Percentiles rank a stretch among this genome's conserved stretches.
Evolutionary conservation across 2,888 invertebrate species (phyloP).

Genomic region (Cordilura impudica): DNA sequence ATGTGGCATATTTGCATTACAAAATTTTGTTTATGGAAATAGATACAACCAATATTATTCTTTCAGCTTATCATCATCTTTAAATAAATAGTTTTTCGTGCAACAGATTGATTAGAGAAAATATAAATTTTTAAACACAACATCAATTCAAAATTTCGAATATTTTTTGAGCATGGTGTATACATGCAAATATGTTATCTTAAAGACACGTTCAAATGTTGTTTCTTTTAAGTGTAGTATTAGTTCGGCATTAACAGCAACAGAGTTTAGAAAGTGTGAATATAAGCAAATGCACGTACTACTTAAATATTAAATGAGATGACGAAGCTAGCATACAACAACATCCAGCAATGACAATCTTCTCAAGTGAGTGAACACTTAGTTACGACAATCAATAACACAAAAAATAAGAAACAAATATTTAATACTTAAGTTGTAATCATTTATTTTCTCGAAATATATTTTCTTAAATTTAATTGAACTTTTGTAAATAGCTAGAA

Average conservation of each 20-base stretch:
- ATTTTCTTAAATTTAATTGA: background rate
- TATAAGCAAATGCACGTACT: conserved; percentile 40
- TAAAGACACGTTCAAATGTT: conserved; percentile 4
- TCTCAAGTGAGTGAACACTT: background rate
- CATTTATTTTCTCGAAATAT: background rate
- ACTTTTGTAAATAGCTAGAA: background rate
- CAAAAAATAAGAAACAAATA: background rate
- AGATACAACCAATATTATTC: no score
- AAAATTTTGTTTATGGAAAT: no score
- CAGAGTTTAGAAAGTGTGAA: conserved; percentile 21
- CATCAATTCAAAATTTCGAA: no score
- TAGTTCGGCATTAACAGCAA: background rate
- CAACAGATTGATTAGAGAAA: no score
- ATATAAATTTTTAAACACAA: no score
- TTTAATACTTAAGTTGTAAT: background rate
- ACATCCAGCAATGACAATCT: background rate
- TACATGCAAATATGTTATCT: background rate
- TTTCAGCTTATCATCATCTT: no score
- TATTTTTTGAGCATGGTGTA: background rate
- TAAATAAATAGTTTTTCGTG: no score
- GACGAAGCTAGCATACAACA: no score
- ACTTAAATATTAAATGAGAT: conserved; percentile 31
- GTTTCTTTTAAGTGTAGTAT: conserved; percentile 3
- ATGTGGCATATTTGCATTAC: no score
- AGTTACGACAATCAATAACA: background rate